Evolutionary conservation across 2,888 invertebrate genomes (phyloP).

Genomic region (Lumbricus terrestris): DNA sequence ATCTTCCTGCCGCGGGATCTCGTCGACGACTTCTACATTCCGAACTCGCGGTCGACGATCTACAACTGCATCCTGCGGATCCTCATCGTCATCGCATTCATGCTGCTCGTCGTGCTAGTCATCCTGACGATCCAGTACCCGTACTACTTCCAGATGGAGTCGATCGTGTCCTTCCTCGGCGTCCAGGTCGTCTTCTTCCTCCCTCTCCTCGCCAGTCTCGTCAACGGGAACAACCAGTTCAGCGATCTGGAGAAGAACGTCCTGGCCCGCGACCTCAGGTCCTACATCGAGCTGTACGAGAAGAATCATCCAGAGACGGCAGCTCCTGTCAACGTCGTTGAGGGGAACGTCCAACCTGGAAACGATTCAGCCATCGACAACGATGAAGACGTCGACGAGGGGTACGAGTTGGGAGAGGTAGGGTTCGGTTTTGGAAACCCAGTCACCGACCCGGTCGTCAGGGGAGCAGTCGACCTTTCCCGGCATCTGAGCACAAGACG

Average conservation of each 20-base stretch:
- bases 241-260: slow-evolving; percentile 19
- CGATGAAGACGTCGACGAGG: not conserved
- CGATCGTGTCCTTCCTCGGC: slow-evolving; percentile 33
- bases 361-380: not conserved
- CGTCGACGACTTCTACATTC: slow-evolving; percentile 28
- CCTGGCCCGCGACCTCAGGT: slow-evolving; percentile 15
- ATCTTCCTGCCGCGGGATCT: slow-evolving; percentile 28
- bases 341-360: not conserved
- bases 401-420: not conserved
- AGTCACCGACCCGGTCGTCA: not conserved
- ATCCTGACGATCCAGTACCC: slow-evolving; percentile 35
- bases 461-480: not conserved
- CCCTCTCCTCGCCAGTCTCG: slow-evolving; percentile 25
- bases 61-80: slow-evolving; percentile 26
- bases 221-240: slow-evolving; percentile 31
- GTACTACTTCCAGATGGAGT: slow-evolving; percentile 25
- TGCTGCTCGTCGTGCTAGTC: slow-evolving; percentile 36
- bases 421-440: not conserved
- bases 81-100: slow-evolving; percentile 18
- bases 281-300: slow-evolving; percentile 24
- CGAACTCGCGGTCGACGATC: slow-evolving; percentile 21
- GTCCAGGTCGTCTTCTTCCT: slow-evolving; percentile 33
- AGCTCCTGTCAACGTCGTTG: not conserved
- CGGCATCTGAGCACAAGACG: not conserved
- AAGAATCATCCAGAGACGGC: slow-evolving; percentile 7